A percentile compares a stretch with the other conserved stretches of the same genome.
These are phyloP conservation scores for Lumbricus terrestris DNA, from an alignment of 2,888 invertebrate species.

Conservation along the genomic window DNA sequence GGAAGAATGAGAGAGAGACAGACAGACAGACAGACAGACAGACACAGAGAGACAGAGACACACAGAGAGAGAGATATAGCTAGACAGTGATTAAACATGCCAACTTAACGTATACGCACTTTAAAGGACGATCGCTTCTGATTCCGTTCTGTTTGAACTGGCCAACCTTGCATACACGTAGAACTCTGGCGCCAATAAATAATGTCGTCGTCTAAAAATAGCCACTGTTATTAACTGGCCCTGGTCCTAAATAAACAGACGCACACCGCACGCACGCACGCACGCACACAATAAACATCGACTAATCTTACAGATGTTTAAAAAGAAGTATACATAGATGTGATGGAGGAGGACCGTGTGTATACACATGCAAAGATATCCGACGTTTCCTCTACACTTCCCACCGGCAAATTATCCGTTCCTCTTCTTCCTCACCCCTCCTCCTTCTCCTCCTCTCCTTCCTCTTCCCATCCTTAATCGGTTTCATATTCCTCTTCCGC, in stretches of 20 bases:
- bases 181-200: conserved; percentile 3
- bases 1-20: too few relatives aligned
- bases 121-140: background rate
- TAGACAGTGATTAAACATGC: too few relatives aligned
- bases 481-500: background rate
- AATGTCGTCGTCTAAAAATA: background rate
- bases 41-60: too few relatives aligned
- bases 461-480: background rate
- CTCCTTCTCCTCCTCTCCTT: background rate
- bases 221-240: background rate
- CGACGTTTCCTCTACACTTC: background rate
- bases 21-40: background rate
- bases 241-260: background rate
- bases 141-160: background rate
- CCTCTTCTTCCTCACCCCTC: too few relatives aligned
- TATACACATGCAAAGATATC: background rate
- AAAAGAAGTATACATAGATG: background rate
- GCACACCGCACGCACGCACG: background rate
- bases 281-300: background rate
- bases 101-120: too few relatives aligned
- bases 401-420: background rate
- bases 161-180: too few relatives aligned
- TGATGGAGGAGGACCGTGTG: background rate
- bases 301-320: background rate
- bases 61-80: background rate